Base-by-base conservation (phyloP, 2,113 vertebrate genomes). In the Lasiurus cinereus region DNA sequence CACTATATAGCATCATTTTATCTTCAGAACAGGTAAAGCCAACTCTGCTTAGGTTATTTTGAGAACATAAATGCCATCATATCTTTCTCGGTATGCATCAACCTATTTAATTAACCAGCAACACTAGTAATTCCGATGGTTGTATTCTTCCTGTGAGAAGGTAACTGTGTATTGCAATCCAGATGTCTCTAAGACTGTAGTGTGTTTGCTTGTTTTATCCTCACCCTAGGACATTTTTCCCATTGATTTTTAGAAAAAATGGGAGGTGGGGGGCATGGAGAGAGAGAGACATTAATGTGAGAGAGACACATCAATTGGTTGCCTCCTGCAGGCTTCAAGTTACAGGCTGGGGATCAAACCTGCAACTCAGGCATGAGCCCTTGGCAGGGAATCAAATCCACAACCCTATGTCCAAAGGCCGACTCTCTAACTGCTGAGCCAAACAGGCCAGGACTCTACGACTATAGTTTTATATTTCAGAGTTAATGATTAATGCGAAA, bases 41-140 rank as follows among this genome's bases (percentile, higher is more conserved):
- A 78, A 85, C 15, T 64, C 24, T 36, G 29, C 84, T 83, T 78
- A 67, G 62, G 27, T 73, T 88, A 74, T 94, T 88, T 96, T 86
- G 83, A 85, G 48, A 62, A 1, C 73, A 69, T 72, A 90, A 90
- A 84, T 74, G 39, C 73, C 95, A 77, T 27, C 48, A 80, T 66
- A 48, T 69, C 43, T 56, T n/a, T 78, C 67, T 50, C 29, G 21
- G 24, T n/a, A n/a, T 33, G 10, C 27, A 64, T 19, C 48, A 46
- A 27, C 67, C 50, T 33, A 31, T 56, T 31, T 92, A 82, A 90
- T 83, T 62, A 89, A 73, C 80, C 67, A 80, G 88, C n/a, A 74
- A 33, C 78, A 77, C 79, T 54, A 29, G 64, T 36, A 77, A 78
- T 74, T 95, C 50, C 64, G 67, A 90, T 87, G 62, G 69, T 2